Evolutionary conservation across 2,113 vertebrate species (phyloP).

Genomic region (Gymnarchus niloticus): DNA sequence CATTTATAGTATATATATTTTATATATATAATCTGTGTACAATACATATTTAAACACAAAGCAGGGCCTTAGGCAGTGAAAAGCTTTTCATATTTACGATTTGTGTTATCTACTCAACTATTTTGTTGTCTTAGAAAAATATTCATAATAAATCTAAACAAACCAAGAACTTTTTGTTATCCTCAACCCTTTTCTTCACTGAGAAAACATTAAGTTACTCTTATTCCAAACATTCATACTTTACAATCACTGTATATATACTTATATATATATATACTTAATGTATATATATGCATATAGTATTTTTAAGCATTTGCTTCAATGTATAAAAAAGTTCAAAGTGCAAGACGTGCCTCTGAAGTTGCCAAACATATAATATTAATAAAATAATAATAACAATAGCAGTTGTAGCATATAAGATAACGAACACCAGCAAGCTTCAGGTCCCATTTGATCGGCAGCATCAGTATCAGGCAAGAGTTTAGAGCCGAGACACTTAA

Average conservation of each 20-base stretch:
- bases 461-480: slow-evolving; percentile 56
- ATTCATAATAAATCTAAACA: slow-evolving; percentile 59
- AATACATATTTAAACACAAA: slow-evolving; percentile 31
- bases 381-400: slow-evolving; percentile 59
- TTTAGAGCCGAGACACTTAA: slow-evolving; percentile 51
- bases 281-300: slow-evolving; percentile 52
- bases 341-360: slow-evolving; percentile 67
- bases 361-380: slow-evolving; percentile 58
- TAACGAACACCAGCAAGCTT: slow-evolving; percentile 52
- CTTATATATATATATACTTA: slow-evolving; percentile 51
- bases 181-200: slow-evolving; percentile 60
- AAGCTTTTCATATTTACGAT: slow-evolving; percentile 61
- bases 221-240: slow-evolving; percentile 65
- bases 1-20: slow-evolving; percentile 19
- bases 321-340: slow-evolving; percentile 51
- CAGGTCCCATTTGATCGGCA: slow-evolving; percentile 45
- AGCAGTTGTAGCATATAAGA: slow-evolving; percentile 42
- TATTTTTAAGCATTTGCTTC: slow-evolving; percentile 42
- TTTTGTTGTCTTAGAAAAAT: slow-evolving; percentile 66
- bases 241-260: slow-evolving; percentile 65
- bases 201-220: slow-evolving; percentile 67
- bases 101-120: slow-evolving; percentile 43
- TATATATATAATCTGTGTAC: slow-evolving; percentile 56
- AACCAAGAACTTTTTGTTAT: slow-evolving; percentile 31
- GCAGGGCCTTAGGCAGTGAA: slow-evolving; percentile 57